These are phyloP conservation scores for Myopa tessellatipennis DNA, from an alignment of 2,888 invertebrate species.

Conservation along the genomic window DNA sequence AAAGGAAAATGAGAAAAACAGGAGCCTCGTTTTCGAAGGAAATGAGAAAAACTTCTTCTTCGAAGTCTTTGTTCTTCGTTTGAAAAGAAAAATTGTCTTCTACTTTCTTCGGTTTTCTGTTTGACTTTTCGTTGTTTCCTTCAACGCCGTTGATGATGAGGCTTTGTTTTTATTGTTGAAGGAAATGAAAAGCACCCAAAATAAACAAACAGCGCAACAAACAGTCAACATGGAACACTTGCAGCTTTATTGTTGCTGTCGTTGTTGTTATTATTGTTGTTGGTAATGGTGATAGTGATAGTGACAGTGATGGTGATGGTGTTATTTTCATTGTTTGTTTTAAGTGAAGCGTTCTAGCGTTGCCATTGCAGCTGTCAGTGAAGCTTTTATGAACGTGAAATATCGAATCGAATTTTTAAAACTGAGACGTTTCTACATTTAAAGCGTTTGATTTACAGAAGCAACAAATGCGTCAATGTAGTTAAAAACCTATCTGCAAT, in stretches of 20 bases:
- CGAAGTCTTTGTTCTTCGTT: too few relatives aligned
- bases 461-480: too few relatives aligned
- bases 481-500: too few relatives aligned
- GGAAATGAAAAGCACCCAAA: slow-evolving; percentile 25
- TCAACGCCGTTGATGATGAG: slow-evolving; percentile 7
- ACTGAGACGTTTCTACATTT: too few relatives aligned
- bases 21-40: too few relatives aligned
- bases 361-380: too few relatives aligned
- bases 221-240: slow-evolving; percentile 12
- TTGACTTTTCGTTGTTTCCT: slow-evolving; percentile 28
- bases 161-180: slow-evolving; percentile 24
- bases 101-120: slow-evolving; percentile 30
- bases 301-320: neutral
- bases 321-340: neutral
- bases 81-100: neutral
- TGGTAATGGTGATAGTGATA: neutral
- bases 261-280: slow-evolving; percentile 12
- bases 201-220: slow-evolving; percentile 14
- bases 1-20: too few relatives aligned
- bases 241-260: slow-evolving; percentile 6
- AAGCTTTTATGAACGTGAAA: too few relatives aligned
- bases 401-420: too few relatives aligned
- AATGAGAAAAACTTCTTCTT: too few relatives aligned
- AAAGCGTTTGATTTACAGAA: too few relatives aligned
- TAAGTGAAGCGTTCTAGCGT: neutral